phyloP scores from a whole-genome alignment of 2,113 vertebrate species.

The Cololabis saira region DNA sequence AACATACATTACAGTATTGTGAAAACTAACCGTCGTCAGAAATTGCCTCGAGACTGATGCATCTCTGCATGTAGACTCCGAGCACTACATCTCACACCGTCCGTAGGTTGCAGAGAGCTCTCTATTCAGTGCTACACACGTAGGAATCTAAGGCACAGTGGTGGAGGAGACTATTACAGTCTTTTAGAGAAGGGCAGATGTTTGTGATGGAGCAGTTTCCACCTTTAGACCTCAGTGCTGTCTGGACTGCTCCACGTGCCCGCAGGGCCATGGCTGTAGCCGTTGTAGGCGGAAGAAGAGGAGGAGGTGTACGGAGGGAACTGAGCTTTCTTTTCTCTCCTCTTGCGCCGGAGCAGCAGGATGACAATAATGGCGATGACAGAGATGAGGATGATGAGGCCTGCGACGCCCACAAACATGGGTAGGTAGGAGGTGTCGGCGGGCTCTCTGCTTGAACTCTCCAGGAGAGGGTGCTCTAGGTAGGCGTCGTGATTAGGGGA shows the following conservation, averaged over 20 bases:
- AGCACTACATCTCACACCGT: slow-evolving; percentile 38
- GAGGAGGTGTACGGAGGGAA: slow-evolving; percentile 74
- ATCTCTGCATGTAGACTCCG: slow-evolving; percentile 35
- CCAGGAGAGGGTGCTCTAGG: slow-evolving; percentile 70
- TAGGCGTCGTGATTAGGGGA: slow-evolving; percentile 40
- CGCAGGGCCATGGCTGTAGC: slow-evolving; percentile 61
- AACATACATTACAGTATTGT: slow-evolving; percentile 33
- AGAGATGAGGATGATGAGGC: slow-evolving; percentile 77
- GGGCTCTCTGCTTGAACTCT: slow-evolving; percentile 66
- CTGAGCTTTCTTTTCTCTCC: slow-evolving; percentile 67
- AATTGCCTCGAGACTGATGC: slow-evolving; percentile 24
- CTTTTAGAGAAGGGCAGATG: slow-evolving; percentile 26
- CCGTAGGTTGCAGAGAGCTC: slow-evolving; percentile 47
- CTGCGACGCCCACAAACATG: slow-evolving; percentile 69
- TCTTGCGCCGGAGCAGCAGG: slow-evolving; percentile 73
- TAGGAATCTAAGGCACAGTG: slow-evolving; percentile 71
- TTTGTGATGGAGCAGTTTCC: background rate
- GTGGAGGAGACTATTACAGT: slow-evolving; percentile 62
- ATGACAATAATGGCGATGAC: slow-evolving; percentile 56
- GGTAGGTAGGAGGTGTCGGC: slow-evolving; percentile 59
- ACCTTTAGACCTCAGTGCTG: slow-evolving; percentile 81
- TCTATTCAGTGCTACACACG: slow-evolving; percentile 60
- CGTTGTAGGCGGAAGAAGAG: slow-evolving; percentile 77
- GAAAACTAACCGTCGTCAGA: slow-evolving; percentile 42
- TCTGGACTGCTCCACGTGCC: slow-evolving; percentile 60